Conservation (phyloP, 1,140 invertebrate species). For the fruit fly (Drosophila melanogaster) region Release_6_plus_ISO1_MT NT_033777.3:22504001-22504500, state of each 20-base stretch:
- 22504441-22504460: conserved; percentile 78
- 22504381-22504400: not conserved
- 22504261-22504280: not conserved
- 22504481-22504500: conserved; percentile 61
- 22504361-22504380: conserved; percentile 40
- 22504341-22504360: not conserved
- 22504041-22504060: not conserved
- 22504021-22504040: conserved; percentile 7
- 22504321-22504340: conserved; percentile 60
- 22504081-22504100: conserved; percentile 43
- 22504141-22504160: conserved; percentile 70
- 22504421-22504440: conserved; percentile 66
- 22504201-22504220: conserved; percentile 63
- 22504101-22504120: conserved; percentile 70
- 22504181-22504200: not conserved
- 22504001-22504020: conserved; percentile 70
- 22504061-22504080: not conserved
- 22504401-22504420: not conserved
- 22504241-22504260: conserved; percentile 2
- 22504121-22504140: conserved; percentile 68
- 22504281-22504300: conserved; percentile 31
- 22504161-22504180: conserved; percentile 4
- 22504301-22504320: conserved; percentile 74
- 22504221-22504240: conserved; percentile 72
- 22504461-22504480: conserved; percentile 49